phyloP scores from a whole-genome alignment of 1,140 invertebrate species.

The Phymastichus coffea region DNA sequence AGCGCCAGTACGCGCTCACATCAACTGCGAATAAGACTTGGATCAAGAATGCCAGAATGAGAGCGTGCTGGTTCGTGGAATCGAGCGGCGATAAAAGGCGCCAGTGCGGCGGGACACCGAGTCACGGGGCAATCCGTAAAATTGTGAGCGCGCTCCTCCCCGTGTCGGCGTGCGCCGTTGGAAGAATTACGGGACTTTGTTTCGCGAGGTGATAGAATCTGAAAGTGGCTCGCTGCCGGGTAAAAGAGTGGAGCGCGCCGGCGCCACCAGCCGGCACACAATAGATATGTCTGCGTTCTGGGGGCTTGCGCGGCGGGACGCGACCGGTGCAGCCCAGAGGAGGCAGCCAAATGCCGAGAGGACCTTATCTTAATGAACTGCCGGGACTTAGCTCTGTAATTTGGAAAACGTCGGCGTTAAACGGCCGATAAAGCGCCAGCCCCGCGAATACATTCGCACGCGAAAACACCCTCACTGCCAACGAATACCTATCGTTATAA shows the following conservation, averaged over 20 bases:
- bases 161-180: background rate
- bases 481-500: too few relatives aligned
- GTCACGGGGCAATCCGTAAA: conserved; percentile 7
- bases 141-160: background rate
- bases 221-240: conserved; percentile 13
- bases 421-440: conserved; percentile 9
- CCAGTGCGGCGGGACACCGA: background rate
- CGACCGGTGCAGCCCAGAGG: too few relatives aligned
- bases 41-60: too few relatives aligned
- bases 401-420: conserved; percentile 21
- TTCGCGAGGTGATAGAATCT: conserved; percentile 39
- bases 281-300: too few relatives aligned
- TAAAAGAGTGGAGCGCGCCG: background rate
- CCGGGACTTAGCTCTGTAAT: conserved; percentile 33
- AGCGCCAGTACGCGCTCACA: too few relatives aligned
- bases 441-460: too few relatives aligned
- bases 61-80: too few relatives aligned
- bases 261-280: background rate
- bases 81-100: conserved; percentile 14
- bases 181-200: conserved; percentile 36
- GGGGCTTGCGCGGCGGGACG: too few relatives aligned
- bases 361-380: conserved; percentile 49
- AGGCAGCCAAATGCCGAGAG: conserved; percentile 16
- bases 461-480: too few relatives aligned
- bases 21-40: too few relatives aligned